Evolutionary conservation across 2,797 vertebrate species (phyloP).

Genomic region (Otus scops): DNA sequence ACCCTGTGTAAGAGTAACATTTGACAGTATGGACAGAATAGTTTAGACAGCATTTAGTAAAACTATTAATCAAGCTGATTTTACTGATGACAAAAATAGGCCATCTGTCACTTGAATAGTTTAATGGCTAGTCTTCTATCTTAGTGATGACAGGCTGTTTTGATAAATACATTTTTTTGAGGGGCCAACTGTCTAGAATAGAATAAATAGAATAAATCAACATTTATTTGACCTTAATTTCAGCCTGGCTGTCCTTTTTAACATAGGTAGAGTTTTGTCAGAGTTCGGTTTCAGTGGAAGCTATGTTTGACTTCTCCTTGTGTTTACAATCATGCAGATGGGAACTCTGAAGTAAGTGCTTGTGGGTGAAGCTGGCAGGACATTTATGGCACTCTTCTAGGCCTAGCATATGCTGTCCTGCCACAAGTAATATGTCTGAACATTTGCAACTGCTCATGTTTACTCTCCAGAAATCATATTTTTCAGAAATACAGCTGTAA

Average conservation of each 20-base stretch:
- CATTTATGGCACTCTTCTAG: not conserved
- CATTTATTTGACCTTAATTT: not conserved
- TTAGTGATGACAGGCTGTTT: not conserved
- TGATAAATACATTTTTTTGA: not conserved
- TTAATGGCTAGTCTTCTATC: not conserved
- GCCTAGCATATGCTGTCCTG: not conserved
- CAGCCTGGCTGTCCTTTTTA: not conserved
- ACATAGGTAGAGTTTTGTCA: not conserved
- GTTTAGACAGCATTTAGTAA: not conserved
- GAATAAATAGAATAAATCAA: not conserved
- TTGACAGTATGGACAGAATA: not conserved
- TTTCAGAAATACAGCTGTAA: constrained; percentile 54
- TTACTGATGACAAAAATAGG: not conserved
- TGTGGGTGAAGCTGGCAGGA: constrained; percentile 22
- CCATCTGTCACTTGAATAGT: not conserved
- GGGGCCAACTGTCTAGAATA: not conserved
- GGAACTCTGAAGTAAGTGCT: not conserved
- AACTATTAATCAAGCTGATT: not conserved
- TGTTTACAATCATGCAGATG: not conserved
- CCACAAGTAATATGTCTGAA: constrained; percentile 35
- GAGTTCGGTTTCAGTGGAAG: not conserved
- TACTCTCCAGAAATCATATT: constrained; percentile 13
- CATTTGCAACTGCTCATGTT: constrained; percentile 32
- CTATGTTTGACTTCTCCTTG: not conserved
- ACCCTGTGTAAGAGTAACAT: not conserved